Conservation (phyloP, 2,797 vertebrate species). For the Hydrocynus forskahlii region DNA sequence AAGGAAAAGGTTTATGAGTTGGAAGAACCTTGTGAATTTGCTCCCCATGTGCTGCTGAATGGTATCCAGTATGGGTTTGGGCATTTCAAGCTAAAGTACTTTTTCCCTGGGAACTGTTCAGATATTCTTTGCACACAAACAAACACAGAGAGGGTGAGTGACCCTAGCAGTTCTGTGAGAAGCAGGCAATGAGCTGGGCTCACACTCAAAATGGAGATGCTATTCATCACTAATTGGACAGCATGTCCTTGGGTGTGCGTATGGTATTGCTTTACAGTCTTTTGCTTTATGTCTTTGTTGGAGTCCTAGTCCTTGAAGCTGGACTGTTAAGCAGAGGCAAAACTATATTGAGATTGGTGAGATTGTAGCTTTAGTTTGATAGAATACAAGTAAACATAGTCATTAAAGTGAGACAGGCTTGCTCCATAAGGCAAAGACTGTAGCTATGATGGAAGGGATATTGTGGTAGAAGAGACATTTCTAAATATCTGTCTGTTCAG, state of each 20-base stretch:
- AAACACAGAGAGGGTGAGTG: too few relatives aligned
- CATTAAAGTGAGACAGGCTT: neutral
- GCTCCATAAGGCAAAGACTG: neutral
- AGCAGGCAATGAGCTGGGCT: neutral
- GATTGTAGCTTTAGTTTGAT: too few relatives aligned
- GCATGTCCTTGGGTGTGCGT: neutral
- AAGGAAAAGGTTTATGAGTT: neutral
- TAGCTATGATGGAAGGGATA: neutral
- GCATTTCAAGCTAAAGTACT: too few relatives aligned
- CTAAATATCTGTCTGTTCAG: neutral
- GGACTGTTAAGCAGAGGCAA: neutral
- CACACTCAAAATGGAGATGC: neutral
- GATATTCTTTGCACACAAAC: too few relatives aligned
- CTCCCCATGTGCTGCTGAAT: neutral
- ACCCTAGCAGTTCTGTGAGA: neutral
- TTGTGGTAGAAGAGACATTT: neutral
- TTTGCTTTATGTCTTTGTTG: neutral
- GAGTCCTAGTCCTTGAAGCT: neutral
- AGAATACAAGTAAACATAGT: neutral
- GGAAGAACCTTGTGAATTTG: neutral
- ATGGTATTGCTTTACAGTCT: neutral
- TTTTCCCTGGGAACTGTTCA: too few relatives aligned
- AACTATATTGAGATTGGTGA: conserved; percentile 15
- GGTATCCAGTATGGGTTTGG: neutral
- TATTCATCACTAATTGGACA: neutral